These are phyloP conservation scores for Lethocerus indicus DNA, from an alignment of 1,140 invertebrate genomes.

Conservation along the genomic window DNA sequence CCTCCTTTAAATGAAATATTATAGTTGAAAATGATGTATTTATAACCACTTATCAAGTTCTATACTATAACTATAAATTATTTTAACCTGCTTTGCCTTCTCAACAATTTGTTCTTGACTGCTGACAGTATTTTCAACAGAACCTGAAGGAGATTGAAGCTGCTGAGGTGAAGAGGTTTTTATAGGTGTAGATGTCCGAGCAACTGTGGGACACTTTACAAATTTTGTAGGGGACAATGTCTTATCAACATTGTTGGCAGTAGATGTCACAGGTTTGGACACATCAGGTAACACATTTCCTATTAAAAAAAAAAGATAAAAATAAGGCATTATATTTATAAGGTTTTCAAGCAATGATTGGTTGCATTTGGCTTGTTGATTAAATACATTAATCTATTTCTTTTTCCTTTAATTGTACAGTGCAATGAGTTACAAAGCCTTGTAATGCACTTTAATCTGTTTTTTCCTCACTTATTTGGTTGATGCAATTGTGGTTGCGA, in stretches of 20 bases:
- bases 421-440: too few relatives aligned
- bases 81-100: conserved; percentile 60
- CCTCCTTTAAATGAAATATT: conserved; percentile 38
- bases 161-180: not conserved
- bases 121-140: conserved; percentile 4
- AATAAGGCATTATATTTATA: too few relatives aligned
- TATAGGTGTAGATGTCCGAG: not conserved
- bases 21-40: conserved; percentile 2
- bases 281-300: not conserved
- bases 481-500: too few relatives aligned
- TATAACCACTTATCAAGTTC: not conserved
- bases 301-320: not conserved
- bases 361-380: too few relatives aligned
- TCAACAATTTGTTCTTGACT: conserved; percentile 68
- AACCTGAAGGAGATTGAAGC: too few relatives aligned
- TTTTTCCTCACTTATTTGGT: too few relatives aligned
- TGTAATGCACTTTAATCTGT: too few relatives aligned
- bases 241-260: not conserved
- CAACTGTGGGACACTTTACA: not conserved
- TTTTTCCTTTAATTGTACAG: too few relatives aligned
- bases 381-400: too few relatives aligned
- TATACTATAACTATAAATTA: conserved; percentile 7
- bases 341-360: too few relatives aligned
- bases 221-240: not conserved
- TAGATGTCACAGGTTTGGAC: not conserved